Evolutionary conservation across 2,888 invertebrate species (phyloP).

Genomic region (Coleophora flavipennella): DNA sequence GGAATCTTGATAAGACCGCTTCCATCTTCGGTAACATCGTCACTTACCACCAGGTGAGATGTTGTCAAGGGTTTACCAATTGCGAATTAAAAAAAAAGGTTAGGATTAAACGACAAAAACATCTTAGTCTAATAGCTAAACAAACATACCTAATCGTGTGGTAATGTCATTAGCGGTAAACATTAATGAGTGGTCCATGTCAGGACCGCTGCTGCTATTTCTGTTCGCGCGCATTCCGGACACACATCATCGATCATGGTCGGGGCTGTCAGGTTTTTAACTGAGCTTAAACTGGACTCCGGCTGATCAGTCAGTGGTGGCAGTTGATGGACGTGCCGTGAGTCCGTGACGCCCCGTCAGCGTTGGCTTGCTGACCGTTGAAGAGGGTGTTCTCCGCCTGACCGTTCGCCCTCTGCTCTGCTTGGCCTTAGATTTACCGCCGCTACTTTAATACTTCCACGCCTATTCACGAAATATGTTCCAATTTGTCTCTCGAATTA

Average conservation of each 20-base stretch:
- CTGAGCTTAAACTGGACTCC: slow-evolving; percentile 47
- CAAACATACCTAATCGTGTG: slow-evolving; percentile 32
- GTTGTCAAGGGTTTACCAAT: no score
- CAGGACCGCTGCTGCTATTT: slow-evolving; percentile 38
- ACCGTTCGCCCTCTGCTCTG: slow-evolving; percentile 30
- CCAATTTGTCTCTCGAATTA: slow-evolving; percentile 16
- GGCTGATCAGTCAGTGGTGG: slow-evolving; percentile 38
- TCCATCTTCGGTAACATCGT: no score
- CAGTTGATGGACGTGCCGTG: slow-evolving; percentile 56
- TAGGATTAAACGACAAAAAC: slow-evolving; percentile 22
- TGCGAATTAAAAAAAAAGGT: no score
- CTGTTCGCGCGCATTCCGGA: slow-evolving; percentile 42
- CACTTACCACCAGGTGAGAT: no score
- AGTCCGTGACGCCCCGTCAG: slow-evolving; percentile 47
- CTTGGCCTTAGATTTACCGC: slow-evolving; percentile 17
- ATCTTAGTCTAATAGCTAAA: slow-evolving; percentile 22
- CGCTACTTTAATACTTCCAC: background rate
- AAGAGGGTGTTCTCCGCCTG: slow-evolving; percentile 25
- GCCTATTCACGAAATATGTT: background rate
- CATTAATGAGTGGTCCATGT: slow-evolving; percentile 38
- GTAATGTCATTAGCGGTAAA: slow-evolving; percentile 46
- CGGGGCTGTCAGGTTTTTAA: slow-evolving; percentile 55
- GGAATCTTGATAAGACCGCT: no score
- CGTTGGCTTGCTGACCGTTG: slow-evolving; percentile 28
- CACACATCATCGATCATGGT: slow-evolving; percentile 53